Base-by-base conservation (phyloP, 2,113 vertebrate genomes). In the Nannobrachium achirus region DNA sequence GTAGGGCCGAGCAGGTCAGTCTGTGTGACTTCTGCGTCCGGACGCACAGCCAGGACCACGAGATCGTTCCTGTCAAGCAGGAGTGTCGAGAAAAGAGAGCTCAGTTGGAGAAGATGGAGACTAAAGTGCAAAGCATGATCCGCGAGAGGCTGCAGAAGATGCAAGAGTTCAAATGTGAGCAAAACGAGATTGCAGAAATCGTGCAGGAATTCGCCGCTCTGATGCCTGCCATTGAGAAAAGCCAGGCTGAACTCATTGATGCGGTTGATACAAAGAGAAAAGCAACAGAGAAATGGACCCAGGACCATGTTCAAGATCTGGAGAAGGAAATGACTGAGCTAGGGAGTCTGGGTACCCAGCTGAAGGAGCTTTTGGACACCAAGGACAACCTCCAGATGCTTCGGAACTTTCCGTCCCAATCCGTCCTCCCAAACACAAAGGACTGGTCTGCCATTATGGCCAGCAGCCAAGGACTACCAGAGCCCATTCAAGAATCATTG, bases 21-120 rank as follows among this genome's bases (percentile, higher is more conserved):
- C 48, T 88, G 45, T 90, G 88, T 10, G 50, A 72, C 16, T 0
- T 69, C 16, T 90, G 88, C 25, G n/a, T 56, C 11, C 9, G 3
- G 0, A 52, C 3, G 0, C 10, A 0, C 8, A 76, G 86, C 39
- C 0, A 0, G 2, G 49, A 8, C 1, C 88, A 87, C 1, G 1
- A 45, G 0, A 33, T 79, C 0, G 9, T 75, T 9, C 14, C 67
- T 0, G 10, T 72, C 56, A 33, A 63, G 41, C 49, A 0, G 1
- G 81, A 56, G 0, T 63, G 66, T 8, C 0, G 5, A 2, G 13
- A 73, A 19, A 73, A 13, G 63, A 83, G 7, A 45, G 15, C 9
- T 11, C 7, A 15, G 52, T 44, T 84, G 59, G 65, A 1, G 11
- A 7, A 58, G 1, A 11, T 6, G 0, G 75, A 84, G 67, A 61